A percentile compares a stretch with the other conserved stretches of the same genome.
These are phyloP conservation scores for Trachelus iudaicus DNA, from an alignment of 2,888 invertebrate species.

Conservation along the genomic window DNA sequence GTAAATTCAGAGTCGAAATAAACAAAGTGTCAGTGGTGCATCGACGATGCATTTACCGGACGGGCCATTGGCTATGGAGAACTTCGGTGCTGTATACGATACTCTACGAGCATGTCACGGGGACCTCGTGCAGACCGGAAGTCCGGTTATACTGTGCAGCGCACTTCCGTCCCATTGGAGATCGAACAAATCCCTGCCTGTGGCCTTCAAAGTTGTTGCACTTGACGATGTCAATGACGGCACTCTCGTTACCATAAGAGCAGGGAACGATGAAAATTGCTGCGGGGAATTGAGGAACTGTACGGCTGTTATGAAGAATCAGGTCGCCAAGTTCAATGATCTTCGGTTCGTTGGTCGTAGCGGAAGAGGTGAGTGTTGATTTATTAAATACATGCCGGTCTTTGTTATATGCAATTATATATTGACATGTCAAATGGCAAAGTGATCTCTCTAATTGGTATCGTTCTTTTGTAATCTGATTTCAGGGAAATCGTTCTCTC, in stretches of 20 bases:
- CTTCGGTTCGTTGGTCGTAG: constrained; percentile 97
- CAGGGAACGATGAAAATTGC: constrained; percentile 98
- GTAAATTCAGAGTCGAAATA: not conserved
- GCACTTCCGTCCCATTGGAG: constrained; percentile 96
- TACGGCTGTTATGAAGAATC: constrained; percentile 95
- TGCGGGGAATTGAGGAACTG: constrained; percentile 95
- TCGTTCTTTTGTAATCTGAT: constrained; percentile 23
- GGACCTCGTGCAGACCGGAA: constrained; percentile 93
- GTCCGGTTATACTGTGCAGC: constrained; percentile 95
- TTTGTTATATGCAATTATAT: not conserved
- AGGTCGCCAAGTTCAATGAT: constrained; percentile 99
- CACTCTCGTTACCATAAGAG: constrained; percentile 91
- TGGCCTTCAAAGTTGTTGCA: constrained; percentile 95
- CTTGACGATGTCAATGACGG: constrained; percentile 95
- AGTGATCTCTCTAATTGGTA: constrained; percentile 1
- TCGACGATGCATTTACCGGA: constrained; percentile 76
- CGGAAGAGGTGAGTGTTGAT: constrained; percentile 80
- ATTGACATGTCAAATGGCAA: not conserved
- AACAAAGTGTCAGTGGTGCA: not conserved
- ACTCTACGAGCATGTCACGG: constrained; percentile 90
- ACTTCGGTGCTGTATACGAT: constrained; percentile 80
- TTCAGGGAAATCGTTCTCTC: constrained; percentile 89
- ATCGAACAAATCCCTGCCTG: constrained; percentile 95
- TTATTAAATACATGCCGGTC: not conserved
- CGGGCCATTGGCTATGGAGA: constrained; percentile 77